These are phyloP conservation scores for Macroglossus sobrinus DNA, from an alignment of 2,113 vertebrate genomes.

Conservation along the genomic window DNA sequence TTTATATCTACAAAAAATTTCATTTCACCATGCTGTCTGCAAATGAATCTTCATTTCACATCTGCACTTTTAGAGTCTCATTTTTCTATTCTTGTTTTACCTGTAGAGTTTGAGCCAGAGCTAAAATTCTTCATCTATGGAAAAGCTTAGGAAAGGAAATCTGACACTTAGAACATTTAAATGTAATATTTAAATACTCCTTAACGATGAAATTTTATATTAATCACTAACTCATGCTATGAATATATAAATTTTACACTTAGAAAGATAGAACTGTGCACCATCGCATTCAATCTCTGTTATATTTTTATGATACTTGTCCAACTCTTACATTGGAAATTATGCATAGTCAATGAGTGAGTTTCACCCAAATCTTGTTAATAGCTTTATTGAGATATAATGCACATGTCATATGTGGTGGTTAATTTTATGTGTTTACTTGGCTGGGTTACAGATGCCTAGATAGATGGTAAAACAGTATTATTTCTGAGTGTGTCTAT, in stretches of 20 bases:
- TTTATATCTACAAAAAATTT: background rate
- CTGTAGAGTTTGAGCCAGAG: background rate
- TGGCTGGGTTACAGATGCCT: background rate
- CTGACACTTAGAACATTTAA: background rate
- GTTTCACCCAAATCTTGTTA: background rate
- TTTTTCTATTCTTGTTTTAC: background rate
- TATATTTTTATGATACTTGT: background rate
- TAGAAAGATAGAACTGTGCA: background rate
- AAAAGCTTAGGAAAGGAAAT: background rate
- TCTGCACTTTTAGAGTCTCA: background rate
- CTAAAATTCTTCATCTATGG: background rate
- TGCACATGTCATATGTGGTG: background rate
- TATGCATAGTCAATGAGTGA: background rate
- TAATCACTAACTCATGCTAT: background rate
- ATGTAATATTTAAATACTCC: background rate
- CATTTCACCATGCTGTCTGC: background rate
- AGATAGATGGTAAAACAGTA: background rate
- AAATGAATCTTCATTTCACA: background rate
- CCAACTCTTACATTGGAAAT: background rate
- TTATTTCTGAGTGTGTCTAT: background rate
- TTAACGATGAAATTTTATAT: background rate
- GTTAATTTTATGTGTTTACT: background rate
- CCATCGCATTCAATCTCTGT: background rate
- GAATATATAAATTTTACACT: background rate
- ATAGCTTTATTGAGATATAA: background rate